Percentiles rank a stretch among this genome's conserved stretches.
Evolutionary conservation across 2,113 vertebrate species (phyloP).

Genomic region (Ramphastos sulfuratus): DNA sequence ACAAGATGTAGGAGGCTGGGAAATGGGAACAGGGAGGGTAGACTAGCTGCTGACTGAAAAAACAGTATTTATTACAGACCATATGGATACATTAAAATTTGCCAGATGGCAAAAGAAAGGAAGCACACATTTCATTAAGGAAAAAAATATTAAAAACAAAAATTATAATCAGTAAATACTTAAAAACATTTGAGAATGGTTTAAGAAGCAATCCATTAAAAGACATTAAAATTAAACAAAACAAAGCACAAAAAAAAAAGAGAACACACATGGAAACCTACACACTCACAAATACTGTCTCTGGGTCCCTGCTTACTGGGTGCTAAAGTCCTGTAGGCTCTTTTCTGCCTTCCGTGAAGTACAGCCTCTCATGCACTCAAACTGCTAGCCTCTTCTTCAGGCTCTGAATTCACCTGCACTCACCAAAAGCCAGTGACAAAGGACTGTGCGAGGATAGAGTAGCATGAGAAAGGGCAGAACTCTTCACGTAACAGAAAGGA

Average conservation of each 20-base stretch:
- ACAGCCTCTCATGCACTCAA: background rate
- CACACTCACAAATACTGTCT: background rate
- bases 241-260: background rate
- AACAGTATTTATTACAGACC: background rate
- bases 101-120: background rate
- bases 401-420: background rate
- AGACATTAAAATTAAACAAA: background rate
- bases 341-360: background rate
- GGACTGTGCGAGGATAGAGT: fast-evolving
- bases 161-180: background rate
- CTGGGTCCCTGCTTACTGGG: background rate
- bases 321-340: background rate
- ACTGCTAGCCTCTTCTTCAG: background rate
- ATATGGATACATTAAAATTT: background rate
- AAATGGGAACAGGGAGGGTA: background rate
- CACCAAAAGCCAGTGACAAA: background rate
- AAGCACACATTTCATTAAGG: background rate
- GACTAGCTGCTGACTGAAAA: background rate
- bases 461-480: background rate
- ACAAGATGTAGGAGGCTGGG: background rate
- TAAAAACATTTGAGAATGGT: background rate
- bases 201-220: background rate
- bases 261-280: background rate
- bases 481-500: background rate
- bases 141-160: background rate